A percentile compares a stretch with the other conserved stretches of the same genome.
phyloP scores from a whole-genome alignment of 2,797 vertebrate genomes.

The Cossypha polioptera region DNA sequence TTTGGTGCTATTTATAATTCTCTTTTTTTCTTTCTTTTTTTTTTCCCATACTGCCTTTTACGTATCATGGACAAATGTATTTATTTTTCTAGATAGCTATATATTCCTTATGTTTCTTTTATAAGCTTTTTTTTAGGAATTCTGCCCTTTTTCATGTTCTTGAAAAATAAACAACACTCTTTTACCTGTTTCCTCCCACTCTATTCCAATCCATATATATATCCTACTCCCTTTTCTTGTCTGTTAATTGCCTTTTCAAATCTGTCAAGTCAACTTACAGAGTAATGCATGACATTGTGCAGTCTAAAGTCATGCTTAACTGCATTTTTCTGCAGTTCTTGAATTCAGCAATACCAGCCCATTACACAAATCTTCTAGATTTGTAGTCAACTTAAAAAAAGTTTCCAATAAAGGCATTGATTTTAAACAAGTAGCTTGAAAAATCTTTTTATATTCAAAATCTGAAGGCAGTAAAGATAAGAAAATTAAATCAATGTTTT shows the following conservation, averaged over 20 bases:
- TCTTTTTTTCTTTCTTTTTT: not conserved
- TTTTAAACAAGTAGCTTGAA: not conserved
- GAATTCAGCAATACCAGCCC: not conserved
- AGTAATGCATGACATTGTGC: not conserved
- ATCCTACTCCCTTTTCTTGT: not conserved
- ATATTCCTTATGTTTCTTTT: not conserved
- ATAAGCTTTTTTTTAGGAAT: not conserved
- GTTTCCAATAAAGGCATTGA: not conserved
- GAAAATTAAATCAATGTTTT: constrained; percentile 2
- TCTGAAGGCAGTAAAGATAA: not conserved
- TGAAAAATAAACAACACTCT: not conserved
- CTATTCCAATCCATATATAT: not conserved
- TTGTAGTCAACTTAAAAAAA: not conserved
- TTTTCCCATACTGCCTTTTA: not conserved
- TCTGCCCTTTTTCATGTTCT: not conserved
- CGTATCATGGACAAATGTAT: not conserved
- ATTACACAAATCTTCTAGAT: not conserved
- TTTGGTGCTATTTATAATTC: not conserved
- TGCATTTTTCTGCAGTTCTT: not conserved
- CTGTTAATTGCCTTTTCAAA: not conserved
- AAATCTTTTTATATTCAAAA: not conserved
- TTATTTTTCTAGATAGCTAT: not conserved
- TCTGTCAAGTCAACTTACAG: not conserved
- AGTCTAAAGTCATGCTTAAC: not conserved
- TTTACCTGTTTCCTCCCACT: not conserved